Conservation (phyloP, 2,888 invertebrate species). For the Tupiocoris notatus region DNA sequence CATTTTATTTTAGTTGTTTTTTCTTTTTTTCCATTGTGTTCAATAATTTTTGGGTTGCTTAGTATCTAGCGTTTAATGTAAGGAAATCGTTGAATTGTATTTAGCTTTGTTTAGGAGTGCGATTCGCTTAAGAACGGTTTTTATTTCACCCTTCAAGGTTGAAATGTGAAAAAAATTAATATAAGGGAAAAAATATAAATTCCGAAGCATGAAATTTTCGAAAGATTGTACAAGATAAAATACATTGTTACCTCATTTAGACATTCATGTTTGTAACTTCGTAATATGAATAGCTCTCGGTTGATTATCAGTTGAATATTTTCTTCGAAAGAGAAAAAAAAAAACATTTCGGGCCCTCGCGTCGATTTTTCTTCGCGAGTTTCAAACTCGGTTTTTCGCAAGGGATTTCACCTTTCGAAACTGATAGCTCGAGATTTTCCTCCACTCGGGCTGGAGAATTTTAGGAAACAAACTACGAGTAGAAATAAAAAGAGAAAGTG, state of each 20-base stretch:
- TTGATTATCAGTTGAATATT: slow-evolving; percentile 26
- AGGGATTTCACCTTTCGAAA: not conserved
- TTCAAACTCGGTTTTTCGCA: slow-evolving; percentile 4
- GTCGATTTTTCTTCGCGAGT: not conserved
- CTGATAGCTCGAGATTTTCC: not conserved
- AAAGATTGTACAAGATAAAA: slow-evolving; percentile 13
- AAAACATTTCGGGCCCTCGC: not conserved
- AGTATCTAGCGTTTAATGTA: slow-evolving; percentile 20
- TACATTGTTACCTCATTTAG: slow-evolving; percentile 48
- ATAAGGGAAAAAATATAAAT: slow-evolving; percentile 25
- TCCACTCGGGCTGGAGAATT: not conserved
- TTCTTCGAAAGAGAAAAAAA: not conserved
- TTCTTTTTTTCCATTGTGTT: slow-evolving; percentile 33
- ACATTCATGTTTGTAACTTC: slow-evolving; percentile 45
- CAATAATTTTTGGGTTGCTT: slow-evolving; percentile 21
- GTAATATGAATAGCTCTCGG: slow-evolving; percentile 7
- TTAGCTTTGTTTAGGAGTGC: slow-evolving; percentile 47
- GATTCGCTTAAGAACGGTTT: slow-evolving; percentile 24
- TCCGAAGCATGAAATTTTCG: slow-evolving; percentile 15
- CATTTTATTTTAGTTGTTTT: slow-evolving; percentile 4
- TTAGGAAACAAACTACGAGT: slow-evolving; percentile 17
- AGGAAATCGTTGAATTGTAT: slow-evolving; percentile 28
- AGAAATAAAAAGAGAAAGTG: slow-evolving; percentile 7
- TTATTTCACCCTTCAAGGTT: slow-evolving; percentile 1
- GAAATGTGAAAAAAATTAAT: not conserved